phyloP scores from a whole-genome alignment of 1,140 invertebrate species.

The Drosophila burlai region DNA sequence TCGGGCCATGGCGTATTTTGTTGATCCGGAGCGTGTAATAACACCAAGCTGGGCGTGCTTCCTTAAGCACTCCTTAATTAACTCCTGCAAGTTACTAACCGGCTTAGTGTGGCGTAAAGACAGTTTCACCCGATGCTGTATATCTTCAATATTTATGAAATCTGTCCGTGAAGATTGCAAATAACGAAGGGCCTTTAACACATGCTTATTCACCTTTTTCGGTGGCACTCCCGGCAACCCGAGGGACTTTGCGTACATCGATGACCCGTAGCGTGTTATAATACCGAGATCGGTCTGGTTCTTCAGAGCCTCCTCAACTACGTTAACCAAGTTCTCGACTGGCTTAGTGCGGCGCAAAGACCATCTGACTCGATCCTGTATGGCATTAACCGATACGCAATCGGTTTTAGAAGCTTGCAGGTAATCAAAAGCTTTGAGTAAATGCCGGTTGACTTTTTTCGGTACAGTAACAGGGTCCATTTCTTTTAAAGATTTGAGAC shows the following conservation, averaged over 20 bases:
- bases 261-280: background rate
- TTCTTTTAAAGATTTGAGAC: background rate
- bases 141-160: background rate
- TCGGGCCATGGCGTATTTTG: background rate
- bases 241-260: background rate
- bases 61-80: background rate
- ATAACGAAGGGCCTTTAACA: conserved; percentile 33
- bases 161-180: background rate
- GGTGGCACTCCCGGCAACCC: background rate
- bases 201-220: conserved; percentile 44
- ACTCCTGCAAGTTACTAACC: background rate
- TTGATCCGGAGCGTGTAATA: background rate
- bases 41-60: background rate
- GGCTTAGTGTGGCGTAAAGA: conserved; percentile 19
- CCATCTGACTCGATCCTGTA: background rate
- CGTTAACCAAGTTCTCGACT: background rate
- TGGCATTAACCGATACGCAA: background rate
- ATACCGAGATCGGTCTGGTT: background rate
- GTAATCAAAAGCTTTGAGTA: background rate
- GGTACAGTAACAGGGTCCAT: conserved; percentile 45
- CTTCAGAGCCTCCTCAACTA: background rate
- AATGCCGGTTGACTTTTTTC: background rate
- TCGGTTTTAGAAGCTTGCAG: background rate
- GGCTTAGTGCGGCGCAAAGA: background rate
- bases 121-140: conserved; percentile 8